phyloP scores from a whole-genome alignment of 2,113 vertebrate species.

The Willisornis vidua region DNA sequence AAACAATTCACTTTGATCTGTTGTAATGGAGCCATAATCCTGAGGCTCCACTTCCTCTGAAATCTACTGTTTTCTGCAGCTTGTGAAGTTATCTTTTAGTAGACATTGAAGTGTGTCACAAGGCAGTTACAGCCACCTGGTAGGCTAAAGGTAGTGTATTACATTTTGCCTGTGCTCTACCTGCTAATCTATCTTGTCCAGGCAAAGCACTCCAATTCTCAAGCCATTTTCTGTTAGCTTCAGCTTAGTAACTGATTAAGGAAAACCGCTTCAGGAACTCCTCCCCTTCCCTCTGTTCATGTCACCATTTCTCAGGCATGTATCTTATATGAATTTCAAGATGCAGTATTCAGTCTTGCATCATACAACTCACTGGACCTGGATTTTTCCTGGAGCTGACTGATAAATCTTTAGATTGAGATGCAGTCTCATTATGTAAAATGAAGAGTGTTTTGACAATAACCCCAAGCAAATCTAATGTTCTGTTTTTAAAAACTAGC shows the following conservation, averaged over 20 bases:
- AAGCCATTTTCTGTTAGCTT: background rate
- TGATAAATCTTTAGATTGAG: background rate
- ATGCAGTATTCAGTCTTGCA: background rate
- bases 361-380: background rate
- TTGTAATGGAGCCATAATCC: conserved; percentile 10
- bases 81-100: background rate
- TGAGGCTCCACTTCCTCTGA: conserved; percentile 11
- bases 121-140: background rate
- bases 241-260: background rate
- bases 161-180: background rate
- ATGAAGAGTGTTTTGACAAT: background rate
- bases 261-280: background rate
- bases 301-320: background rate
- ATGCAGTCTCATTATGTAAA: background rate
- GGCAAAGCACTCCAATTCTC: background rate
- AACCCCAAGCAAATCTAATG: background rate
- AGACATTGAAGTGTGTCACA: background rate
- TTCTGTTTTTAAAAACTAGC: background rate
- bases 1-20: conserved; percentile 55
- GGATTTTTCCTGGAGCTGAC: background rate
- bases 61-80: background rate
- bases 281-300: background rate
- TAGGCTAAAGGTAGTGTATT: background rate
- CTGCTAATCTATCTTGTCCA: background rate
- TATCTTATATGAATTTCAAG: background rate